Conservation (phyloP, 1,140 invertebrate species). For the Halesus radiatus region DNA sequence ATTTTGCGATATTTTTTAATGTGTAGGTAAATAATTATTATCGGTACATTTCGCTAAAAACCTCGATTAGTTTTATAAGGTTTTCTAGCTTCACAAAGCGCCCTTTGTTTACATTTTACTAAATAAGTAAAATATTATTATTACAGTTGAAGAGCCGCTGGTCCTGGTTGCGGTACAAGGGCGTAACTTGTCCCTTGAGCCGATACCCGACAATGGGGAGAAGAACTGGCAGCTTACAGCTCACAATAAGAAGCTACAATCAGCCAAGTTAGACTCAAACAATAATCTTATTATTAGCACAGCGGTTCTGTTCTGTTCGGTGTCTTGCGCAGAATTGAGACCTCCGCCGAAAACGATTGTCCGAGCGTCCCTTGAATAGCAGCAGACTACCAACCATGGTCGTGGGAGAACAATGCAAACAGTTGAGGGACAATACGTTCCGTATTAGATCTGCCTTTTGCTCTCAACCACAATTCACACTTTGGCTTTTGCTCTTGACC, state of each 20-base stretch:
- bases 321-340: conserved; percentile 53
- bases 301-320: conserved; percentile 24
- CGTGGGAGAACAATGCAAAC: conserved; percentile 24
- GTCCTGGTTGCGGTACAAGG: conserved; percentile 40
- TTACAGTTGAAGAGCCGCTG: conserved; percentile 16
- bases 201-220: conserved; percentile 39
- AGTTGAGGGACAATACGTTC: conserved; percentile 28
- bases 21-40: no score
- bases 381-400: not conserved
- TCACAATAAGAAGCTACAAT: conserved; percentile 39
- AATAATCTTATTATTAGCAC: conserved; percentile 54
- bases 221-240: conserved; percentile 1
- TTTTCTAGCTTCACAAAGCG: no score
- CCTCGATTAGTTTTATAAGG: no score
- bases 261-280: conserved; percentile 43
- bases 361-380: not conserved
- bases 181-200: conserved; percentile 54
- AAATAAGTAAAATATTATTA: not conserved
- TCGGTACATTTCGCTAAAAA: no score
- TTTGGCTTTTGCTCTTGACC: not conserved
- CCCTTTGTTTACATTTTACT: no score
- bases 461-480: conserved; percentile 7
- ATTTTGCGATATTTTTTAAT: no score
- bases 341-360: conserved; percentile 46
- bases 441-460: conserved; percentile 15